Evolutionary conservation across 2,113 vertebrate genomes (phyloP).

Genomic region (Shinisaurus crocodilurus): DNA sequence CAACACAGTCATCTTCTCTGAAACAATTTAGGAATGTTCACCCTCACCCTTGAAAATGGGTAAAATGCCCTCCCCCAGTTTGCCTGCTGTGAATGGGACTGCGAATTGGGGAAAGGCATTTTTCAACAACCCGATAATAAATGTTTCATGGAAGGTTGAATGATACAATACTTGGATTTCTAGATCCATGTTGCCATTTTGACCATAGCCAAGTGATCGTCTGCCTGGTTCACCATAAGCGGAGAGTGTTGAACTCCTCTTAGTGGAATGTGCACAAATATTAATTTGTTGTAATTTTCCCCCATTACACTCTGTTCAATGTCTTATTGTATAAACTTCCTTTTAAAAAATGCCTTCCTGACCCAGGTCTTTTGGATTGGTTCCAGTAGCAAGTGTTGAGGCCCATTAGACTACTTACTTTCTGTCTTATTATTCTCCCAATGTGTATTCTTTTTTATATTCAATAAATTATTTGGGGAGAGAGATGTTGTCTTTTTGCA

Average conservation of each 20-base stretch:
- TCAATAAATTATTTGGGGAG: background rate
- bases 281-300: background rate
- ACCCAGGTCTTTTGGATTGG: background rate
- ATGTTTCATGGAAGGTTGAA: background rate
- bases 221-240: background rate
- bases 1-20: too few species aligned
- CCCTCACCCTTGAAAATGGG: too few species aligned
- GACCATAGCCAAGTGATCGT: background rate
- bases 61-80: too few species aligned
- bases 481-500: background rate
- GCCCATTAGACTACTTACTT: background rate
- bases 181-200: background rate
- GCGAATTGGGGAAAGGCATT: too few species aligned
- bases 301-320: background rate
- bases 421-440: fast-evolving
- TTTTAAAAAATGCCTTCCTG: background rate
- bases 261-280: background rate
- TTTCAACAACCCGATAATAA: too few species aligned
- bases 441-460: background rate
- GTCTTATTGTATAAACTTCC: background rate
- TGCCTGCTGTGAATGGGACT: too few species aligned
- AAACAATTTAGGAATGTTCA: too few species aligned
- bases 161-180: background rate
- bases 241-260: background rate
- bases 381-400: background rate